These are phyloP conservation scores for Metacarcinus magister DNA, from an alignment of 2,888 invertebrate species.

Conservation along the genomic window DNA sequence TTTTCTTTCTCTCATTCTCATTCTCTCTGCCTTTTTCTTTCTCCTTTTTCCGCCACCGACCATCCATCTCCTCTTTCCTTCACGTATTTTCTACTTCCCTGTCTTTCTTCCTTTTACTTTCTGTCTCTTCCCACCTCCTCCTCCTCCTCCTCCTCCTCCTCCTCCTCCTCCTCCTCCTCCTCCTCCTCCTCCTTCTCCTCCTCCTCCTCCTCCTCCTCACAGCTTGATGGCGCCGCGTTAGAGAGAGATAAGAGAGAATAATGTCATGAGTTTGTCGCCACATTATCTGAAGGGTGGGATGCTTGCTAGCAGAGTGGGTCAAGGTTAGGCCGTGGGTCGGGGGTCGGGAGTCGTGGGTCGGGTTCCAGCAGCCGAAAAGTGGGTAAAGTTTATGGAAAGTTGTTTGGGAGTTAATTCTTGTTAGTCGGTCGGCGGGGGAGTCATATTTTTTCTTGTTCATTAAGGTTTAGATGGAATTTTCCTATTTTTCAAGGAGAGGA, in stretches of 20 bases:
- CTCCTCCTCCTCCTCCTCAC: not conserved
- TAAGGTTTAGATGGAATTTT: too few species aligned
- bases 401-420: not conserved
- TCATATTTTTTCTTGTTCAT: not conserved
- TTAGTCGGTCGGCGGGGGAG: too few species aligned
- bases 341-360: not conserved
- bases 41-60: not conserved
- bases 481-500: not conserved
- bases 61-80: not conserved
- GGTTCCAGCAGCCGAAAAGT: not conserved
- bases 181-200: not conserved
- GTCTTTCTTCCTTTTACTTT: not conserved
- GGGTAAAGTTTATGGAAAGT: not conserved
- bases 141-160: not conserved
- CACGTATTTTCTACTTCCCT: not conserved
- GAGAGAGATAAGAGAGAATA: slow-evolving; percentile 15
- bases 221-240: not conserved
- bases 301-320: not conserved
- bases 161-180: not conserved
- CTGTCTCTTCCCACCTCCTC: not conserved
- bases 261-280: not conserved
- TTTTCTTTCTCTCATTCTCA: not conserved
- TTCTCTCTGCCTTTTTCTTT: not conserved
- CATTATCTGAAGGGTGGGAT: not conserved
- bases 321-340: not conserved